Evolutionary conservation across 2,113 vertebrate species (phyloP).

Genomic region (Podarcis muralis): DNA sequence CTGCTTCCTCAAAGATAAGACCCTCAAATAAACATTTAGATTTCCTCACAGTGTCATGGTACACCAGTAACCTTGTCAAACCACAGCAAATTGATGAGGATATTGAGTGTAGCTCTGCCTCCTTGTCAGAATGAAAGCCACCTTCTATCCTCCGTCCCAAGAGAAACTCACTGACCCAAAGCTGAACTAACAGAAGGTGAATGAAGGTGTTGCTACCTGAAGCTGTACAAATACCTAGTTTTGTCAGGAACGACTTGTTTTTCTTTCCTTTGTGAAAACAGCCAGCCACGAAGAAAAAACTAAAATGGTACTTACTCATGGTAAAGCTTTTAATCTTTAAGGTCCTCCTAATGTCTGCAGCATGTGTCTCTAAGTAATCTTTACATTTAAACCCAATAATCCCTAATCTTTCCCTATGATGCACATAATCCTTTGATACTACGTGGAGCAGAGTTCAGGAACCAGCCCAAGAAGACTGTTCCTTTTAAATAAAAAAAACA

Average conservation of each 20-base stretch:
- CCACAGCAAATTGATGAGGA: neutral
- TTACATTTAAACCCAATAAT: constrained; percentile 41
- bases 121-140: constrained; percentile 13
- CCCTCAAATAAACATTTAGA: neutral
- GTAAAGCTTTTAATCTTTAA: constrained; percentile 47
- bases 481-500: constrained; percentile 37
- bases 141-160: neutral
- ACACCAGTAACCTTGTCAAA: neutral
- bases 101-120: constrained; percentile 24
- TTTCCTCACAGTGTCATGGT: neutral
- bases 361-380: constrained; percentile 26
- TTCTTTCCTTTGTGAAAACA: constrained; percentile 32
- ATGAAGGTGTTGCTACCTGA: neutral
- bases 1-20: neutral
- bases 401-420: constrained; percentile 16
- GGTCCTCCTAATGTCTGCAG: constrained; percentile 35
- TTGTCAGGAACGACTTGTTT: constrained; percentile 27
- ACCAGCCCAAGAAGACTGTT: constrained; percentile 10
- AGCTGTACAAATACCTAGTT: constrained; percentile 6
- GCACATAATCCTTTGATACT: constrained; percentile 42
- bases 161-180: neutral
- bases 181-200: constrained; percentile 24
- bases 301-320: constrained; percentile 24
- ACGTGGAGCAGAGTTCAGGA: neutral
- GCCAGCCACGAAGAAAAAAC: constrained; percentile 6